Evolutionary conservation across 2,888 invertebrate species (phyloP).

Genomic region (Dolichomitus sp.): DNA sequence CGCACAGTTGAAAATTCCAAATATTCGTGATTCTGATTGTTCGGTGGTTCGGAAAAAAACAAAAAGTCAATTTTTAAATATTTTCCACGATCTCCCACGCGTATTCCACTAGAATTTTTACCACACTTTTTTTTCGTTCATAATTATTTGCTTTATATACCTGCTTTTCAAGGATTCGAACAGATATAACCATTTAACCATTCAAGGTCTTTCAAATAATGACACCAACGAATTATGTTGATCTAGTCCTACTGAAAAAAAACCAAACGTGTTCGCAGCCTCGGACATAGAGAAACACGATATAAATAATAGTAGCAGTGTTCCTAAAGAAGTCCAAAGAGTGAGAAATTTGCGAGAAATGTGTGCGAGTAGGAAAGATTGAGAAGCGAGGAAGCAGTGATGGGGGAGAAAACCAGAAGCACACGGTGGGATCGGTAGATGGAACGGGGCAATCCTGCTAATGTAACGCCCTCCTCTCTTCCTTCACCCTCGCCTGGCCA

Average conservation of each 20-base stretch:
- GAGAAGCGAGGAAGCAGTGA: conserved; percentile 49
- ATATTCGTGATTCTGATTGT: too few relatives aligned
- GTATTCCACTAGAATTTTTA: too few relatives aligned
- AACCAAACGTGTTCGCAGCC: background rate
- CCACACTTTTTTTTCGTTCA: too few relatives aligned
- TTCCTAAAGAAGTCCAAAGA: conserved; percentile 35
- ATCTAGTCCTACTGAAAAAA: background rate
- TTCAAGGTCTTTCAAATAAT: background rate
- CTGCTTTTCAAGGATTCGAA: too few relatives aligned
- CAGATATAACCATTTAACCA: too few relatives aligned
- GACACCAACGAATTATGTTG: background rate
- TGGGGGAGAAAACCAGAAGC: conserved; percentile 53
- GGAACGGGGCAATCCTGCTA: conserved; percentile 82
- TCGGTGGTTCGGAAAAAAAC: too few relatives aligned
- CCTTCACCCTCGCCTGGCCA: conserved; percentile 71
- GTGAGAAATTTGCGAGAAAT: conserved; percentile 45
- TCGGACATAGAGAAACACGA: conserved; percentile 26
- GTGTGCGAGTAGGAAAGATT: conserved; percentile 53
- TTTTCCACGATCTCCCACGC: too few relatives aligned
- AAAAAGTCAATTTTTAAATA: too few relatives aligned
- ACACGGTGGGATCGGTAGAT: conserved; percentile 52
- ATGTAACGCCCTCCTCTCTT: conserved; percentile 79
- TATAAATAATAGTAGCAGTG: conserved; percentile 38
- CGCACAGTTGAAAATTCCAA: too few relatives aligned
- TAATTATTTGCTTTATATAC: too few relatives aligned